These are phyloP conservation scores for Epinephelus lanceolatus DNA, from an alignment of 2,113 vertebrate genomes.

Conservation along the genomic window DNA sequence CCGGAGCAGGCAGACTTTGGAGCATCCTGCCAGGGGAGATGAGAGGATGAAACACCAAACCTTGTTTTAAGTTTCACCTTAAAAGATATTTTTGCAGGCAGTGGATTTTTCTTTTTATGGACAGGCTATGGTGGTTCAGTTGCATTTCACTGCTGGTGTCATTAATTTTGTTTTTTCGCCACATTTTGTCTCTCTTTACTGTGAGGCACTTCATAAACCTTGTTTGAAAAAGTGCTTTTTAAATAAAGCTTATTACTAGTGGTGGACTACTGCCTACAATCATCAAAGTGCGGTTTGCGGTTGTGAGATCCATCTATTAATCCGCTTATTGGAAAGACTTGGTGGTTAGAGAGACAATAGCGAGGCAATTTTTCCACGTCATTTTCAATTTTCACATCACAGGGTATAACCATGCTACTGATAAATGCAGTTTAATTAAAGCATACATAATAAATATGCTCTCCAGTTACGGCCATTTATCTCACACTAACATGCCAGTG, in stretches of 20 bases:
- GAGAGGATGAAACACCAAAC: slow-evolving; percentile 42
- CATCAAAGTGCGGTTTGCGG: slow-evolving; percentile 9
- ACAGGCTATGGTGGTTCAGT: not conserved
- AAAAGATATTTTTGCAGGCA: slow-evolving; percentile 2
- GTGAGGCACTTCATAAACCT: not conserved
- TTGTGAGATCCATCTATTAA: not conserved
- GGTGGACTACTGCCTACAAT: not conserved
- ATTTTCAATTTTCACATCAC: slow-evolving; percentile 45
- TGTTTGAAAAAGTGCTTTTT: not conserved
- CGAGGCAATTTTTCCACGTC: slow-evolving; percentile 16
- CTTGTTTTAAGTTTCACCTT: slow-evolving; percentile 25
- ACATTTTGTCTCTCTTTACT: not conserved
- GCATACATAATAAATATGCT: slow-evolving; percentile 27
- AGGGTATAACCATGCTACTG: slow-evolving; percentile 18
- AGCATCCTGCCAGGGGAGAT: slow-evolving; percentile 9
- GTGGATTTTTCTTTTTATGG: not conserved
- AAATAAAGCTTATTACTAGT: slow-evolving; percentile 8
- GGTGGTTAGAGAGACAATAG: slow-evolving; percentile 14
- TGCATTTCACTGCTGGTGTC: not conserved
- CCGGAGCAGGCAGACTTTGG: slow-evolving; percentile 28
- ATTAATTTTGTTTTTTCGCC: not conserved
- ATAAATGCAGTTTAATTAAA: slow-evolving; percentile 59
- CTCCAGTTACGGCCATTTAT: slow-evolving; percentile 13
- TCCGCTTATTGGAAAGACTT: not conserved
- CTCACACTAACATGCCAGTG: slow-evolving; percentile 9